Evolutionary conservation across 2,113 vertebrate genomes (phyloP).

Genomic region (Triplophysa siluroides): DNA sequence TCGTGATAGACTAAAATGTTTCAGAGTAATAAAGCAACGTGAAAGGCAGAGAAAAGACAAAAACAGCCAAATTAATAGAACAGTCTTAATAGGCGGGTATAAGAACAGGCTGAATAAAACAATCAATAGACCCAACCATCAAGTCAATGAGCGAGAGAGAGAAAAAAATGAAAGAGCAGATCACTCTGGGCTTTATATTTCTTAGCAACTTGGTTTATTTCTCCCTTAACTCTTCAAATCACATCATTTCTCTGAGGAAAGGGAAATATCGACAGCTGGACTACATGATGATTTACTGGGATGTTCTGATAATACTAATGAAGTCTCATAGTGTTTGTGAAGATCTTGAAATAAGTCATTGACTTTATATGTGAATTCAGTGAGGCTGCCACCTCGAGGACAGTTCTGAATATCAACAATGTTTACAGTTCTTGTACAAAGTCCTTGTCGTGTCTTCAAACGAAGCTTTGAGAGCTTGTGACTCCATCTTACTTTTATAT

Average conservation of each 20-base stretch:
- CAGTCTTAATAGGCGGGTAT: constrained; percentile 4
- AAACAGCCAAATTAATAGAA: constrained; percentile 10
- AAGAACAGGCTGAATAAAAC: constrained; percentile 7
- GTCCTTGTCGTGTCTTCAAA: background rate
- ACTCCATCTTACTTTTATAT: background rate
- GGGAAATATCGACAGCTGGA: constrained; percentile 23
- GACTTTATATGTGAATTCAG: background rate
- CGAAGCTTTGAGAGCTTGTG: background rate
- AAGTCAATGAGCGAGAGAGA: background rate
- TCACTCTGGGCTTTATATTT: background rate
- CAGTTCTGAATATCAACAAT: constrained; percentile 8
- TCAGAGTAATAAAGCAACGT: background rate
- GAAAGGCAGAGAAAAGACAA: background rate
- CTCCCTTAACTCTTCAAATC: constrained; percentile 18
- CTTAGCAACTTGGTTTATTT: background rate
- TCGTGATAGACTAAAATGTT: background rate
- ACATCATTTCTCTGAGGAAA: constrained; percentile 12
- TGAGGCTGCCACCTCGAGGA: background rate
- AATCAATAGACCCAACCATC: background rate
- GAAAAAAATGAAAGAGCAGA: background rate
- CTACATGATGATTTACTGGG: background rate
- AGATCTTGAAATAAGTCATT: background rate
- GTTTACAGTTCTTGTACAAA: constrained; percentile 16
- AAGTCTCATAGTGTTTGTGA: background rate
- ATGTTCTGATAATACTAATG: constrained; percentile 9